Conservation (phyloP, 2,113 vertebrate species). For the Scopus umbretta region DNA sequence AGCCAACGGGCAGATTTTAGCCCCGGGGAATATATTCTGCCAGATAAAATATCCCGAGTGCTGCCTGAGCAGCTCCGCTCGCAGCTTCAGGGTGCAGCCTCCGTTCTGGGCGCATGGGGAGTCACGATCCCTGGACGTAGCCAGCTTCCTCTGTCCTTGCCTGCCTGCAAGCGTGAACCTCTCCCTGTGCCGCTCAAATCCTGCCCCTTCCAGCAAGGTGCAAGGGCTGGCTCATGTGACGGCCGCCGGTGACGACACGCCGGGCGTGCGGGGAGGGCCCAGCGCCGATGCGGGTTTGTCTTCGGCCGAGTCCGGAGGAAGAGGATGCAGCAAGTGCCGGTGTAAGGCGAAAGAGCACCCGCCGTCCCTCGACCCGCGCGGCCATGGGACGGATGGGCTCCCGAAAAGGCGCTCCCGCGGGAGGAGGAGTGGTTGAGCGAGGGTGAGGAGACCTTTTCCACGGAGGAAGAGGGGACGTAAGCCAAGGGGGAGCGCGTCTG, state of each 20-base stretch:
- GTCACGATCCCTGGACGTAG: accelerated
- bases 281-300: background rate
- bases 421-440: background rate
- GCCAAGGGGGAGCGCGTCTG: background rate
- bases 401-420: accelerated
- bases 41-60: accelerated
- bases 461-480: background rate
- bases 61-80: background rate
- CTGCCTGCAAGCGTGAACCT: constrained; percentile 6
- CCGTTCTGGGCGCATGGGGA: accelerated
- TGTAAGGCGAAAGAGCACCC: background rate
- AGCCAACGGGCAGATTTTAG: accelerated
- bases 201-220: constrained; percentile 44
- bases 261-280: constrained; percentile 8
- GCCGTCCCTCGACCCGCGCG: background rate
- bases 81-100: background rate
- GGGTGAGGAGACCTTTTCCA: background rate
- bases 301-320: background rate
- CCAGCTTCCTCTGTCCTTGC: background rate
- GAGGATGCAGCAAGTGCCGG: constrained; percentile 9
- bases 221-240: constrained; percentile 59
- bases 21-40: accelerated
- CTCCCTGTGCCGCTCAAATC: background rate
- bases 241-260: constrained; percentile 57
- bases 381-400: background rate